Percentiles rank a stretch among this genome's conserved stretches.
Evolutionary conservation across 2,888 invertebrate genomes (phyloP).

Genomic region (Athalia rosae): DNA sequence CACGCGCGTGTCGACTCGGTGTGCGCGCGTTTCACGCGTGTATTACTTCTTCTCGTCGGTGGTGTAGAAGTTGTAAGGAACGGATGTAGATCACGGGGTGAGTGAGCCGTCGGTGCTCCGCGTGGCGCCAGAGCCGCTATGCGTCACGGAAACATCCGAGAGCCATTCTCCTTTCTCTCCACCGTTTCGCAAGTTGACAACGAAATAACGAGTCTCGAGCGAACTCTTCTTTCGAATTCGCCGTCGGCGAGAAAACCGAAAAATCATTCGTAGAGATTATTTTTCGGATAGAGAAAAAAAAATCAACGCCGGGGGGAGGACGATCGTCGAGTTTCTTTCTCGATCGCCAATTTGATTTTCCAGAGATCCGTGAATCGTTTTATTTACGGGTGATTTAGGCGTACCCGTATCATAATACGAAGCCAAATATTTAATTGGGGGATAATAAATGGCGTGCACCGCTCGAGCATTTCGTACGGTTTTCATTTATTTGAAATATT

Average conservation of each 20-base stretch:
- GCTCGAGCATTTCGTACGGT: constrained; percentile 1
- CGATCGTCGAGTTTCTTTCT: too few species aligned
- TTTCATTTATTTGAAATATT: constrained; percentile 52
- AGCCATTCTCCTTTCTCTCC: constrained; percentile 2
- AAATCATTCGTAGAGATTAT: too few species aligned
- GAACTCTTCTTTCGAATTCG: too few species aligned
- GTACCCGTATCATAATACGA: constrained; percentile 46
- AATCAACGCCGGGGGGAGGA: too few species aligned
- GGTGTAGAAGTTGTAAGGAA: constrained; percentile 44
- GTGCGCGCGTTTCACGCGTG: not conserved
- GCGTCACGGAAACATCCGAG: constrained; percentile 24
- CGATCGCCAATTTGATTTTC: too few species aligned
- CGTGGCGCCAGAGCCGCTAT: constrained; percentile 26
- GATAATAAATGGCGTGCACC: constrained; percentile 33
- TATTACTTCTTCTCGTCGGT: constrained; percentile 8
- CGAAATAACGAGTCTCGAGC: constrained; percentile 8
- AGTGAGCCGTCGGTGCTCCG: constrained; percentile 45
- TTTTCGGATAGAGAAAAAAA: too few species aligned
- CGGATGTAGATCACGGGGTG: constrained; percentile 45
- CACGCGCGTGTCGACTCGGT: too few species aligned
- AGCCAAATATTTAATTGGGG: constrained; percentile 54
- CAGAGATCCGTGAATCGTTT: too few species aligned
- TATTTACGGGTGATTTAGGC: constrained; percentile 34
- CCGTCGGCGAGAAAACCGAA: too few species aligned
- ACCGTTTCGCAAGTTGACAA: too few species aligned